Evolutionary conservation across 2,797 vertebrate genomes (phyloP).

Genomic region (Delichon dasypus): DNA sequence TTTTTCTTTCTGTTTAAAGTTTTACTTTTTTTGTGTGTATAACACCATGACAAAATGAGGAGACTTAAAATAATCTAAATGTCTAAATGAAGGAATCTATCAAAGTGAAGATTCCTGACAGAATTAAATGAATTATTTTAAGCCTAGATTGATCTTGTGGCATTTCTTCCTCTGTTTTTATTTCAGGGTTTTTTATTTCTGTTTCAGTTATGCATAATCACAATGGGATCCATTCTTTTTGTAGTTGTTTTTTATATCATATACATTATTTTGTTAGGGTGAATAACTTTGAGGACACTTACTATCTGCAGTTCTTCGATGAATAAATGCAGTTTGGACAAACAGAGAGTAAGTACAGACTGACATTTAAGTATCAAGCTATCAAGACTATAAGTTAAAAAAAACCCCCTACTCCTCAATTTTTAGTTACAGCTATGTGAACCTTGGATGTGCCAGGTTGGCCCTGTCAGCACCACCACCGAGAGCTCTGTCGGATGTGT

Average conservation of each 20-base stretch:
- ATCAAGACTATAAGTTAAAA: background rate
- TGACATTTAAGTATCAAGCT: background rate
- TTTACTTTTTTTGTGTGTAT: background rate
- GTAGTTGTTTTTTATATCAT: background rate
- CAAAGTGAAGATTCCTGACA: background rate
- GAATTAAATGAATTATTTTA: background rate
- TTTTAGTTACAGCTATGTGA: background rate
- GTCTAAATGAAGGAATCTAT: background rate
- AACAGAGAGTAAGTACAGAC: background rate
- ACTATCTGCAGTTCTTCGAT: background rate
- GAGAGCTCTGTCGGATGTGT: background rate
- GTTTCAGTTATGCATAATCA: background rate
- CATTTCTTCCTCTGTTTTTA: background rate
- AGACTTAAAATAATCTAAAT: background rate
- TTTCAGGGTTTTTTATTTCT: background rate
- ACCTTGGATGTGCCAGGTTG: background rate
- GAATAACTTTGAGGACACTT: background rate
- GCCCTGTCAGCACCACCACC: background rate
- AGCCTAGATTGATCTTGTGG: background rate
- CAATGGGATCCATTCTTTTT: background rate
- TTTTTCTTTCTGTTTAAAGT: background rate
- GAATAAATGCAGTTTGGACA: slow-evolving; percentile 20
- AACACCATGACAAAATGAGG: background rate
- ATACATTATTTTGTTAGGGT: background rate
- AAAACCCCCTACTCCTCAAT: background rate